Base-by-base conservation (phyloP, 2,888 invertebrate genomes). In the Actias luna region DNA sequence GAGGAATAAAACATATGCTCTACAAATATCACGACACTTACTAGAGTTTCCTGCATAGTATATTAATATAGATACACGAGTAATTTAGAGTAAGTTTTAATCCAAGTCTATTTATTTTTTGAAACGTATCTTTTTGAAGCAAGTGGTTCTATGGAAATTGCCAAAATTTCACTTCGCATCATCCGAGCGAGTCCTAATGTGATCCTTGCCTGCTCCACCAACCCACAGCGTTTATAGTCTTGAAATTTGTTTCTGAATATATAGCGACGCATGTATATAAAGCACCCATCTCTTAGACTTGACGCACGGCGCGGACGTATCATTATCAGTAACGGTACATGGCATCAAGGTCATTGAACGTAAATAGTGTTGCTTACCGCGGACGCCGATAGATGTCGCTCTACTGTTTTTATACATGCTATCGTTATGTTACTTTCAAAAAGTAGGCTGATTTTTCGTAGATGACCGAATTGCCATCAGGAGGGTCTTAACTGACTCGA, bases 401-500 rank as follows among this genome's bases (percentile, higher is more conserved):
- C 64, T 62, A 7, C 59, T 29, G 10, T 62, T 66, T 68, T 75
- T 72, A 67, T 75, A 69, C 74, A 65, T 68, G 75, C 57, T 76
- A 76, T 69, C 65, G 75, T 75, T 76, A 52, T 62, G 14, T 69
- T 80, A 80, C 80, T 80, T 82, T 82, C 82, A 82, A 81, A 67
- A 83, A n/a, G 18, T 55, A 16, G 55, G 29, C 29, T 29, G 12
- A 2, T 55, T 14, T 16, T 55, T n/a, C 3, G 55, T 7, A 55
- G 0, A 3, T 1, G 7, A 18, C 16, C n/a, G 2, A 27, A 7
- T 29, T 61, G 64, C 64, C 64, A 64, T 64, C 64, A 64, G 64
- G 52, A 64, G 79, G 90, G 90, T 91, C 89, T 88, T 89, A 91
- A 90, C 91, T 91, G 90, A 91, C 91, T 92, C 89, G 90, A 92